Evolutionary conservation across 2,888 invertebrate genomes (phyloP), one percentile per base, ranked within the genome.

Genomic region (Mantis religiosa): DNA sequence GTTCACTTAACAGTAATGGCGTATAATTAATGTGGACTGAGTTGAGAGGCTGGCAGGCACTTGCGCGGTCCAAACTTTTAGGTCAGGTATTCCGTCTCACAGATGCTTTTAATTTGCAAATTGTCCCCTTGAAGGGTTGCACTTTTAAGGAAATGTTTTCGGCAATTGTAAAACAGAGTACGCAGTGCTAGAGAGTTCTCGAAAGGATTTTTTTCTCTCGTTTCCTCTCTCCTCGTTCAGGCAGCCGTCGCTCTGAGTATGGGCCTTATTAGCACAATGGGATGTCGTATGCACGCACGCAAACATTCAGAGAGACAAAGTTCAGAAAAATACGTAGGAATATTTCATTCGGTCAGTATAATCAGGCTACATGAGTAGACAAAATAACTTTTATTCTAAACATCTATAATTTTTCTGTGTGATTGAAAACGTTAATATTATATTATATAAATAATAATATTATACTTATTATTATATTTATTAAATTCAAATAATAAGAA

Each of bases 1-100:
- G 54, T 81, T 86, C 86, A 86, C 81, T 86, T 86, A 71, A 30
- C 81, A 28, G 86, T 81, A 86, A 71, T 86, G 86, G 25, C 81
- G 71, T 71, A 86, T 86, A 86, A 86, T 86, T 86, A 86, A 86
- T 81, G 71, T 28, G 81, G 6, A 81, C 54, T 25, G 54, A 71
- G 54, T 71, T 25, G 54, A 71, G 54, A 71, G 54, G 54, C 25
- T 20, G 54, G 54, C 54, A 71, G 54, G 54, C 54, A 71, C 54
- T 71, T 25, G 54, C 54, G 25, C 25, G 54, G 54, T 71, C 54
- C 54, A 20, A 71, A 71, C 54, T 71, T 71, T 71, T 71, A 71
- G 54, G 54, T 71, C 54, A 71, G 54, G 54, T 71, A 71, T 71
- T 71, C 54, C 54, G 25, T 71, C 54, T 71, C 54, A 71, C 20